These are phyloP conservation scores for Trichonephila clavata DNA, from an alignment of 1,140 invertebrate species.

Conservation along the genomic window DNA sequence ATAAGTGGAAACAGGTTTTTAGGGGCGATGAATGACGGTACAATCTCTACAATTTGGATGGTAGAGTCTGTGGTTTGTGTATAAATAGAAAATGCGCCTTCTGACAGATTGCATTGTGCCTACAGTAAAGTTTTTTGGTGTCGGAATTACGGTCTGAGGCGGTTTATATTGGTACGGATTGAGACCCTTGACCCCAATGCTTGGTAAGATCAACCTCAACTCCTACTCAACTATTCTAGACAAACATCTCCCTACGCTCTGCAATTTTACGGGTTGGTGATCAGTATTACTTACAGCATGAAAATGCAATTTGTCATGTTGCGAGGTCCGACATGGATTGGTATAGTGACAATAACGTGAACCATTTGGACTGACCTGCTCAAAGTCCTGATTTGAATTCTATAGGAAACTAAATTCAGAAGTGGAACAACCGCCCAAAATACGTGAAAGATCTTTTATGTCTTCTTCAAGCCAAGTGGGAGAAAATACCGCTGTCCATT, in stretches of 20 bases:
- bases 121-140: too few relatives aligned
- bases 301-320: too few relatives aligned
- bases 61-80: too few relatives aligned
- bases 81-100: too few relatives aligned
- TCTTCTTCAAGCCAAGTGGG: background rate
- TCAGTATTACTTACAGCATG: background rate
- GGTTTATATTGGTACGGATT: too few relatives aligned
- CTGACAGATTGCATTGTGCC: too few relatives aligned
- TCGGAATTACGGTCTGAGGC: too few relatives aligned
- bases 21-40: background rate
- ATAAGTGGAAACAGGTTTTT: background rate
- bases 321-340: too few relatives aligned
- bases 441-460: background rate
- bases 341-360: background rate
- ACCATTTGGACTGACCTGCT: background rate
- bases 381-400: background rate
- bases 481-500: background rate
- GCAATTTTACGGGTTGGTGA: background rate
- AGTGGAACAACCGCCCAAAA: background rate
- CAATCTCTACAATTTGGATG: background rate
- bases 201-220: too few relatives aligned
- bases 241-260: too few relatives aligned
- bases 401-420: background rate
- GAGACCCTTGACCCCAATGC: too few relatives aligned
- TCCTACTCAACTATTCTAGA: too few relatives aligned